These are phyloP conservation scores for Centropus unirufus DNA, from an alignment of 2,113 vertebrate genomes.

Conservation along the genomic window DNA sequence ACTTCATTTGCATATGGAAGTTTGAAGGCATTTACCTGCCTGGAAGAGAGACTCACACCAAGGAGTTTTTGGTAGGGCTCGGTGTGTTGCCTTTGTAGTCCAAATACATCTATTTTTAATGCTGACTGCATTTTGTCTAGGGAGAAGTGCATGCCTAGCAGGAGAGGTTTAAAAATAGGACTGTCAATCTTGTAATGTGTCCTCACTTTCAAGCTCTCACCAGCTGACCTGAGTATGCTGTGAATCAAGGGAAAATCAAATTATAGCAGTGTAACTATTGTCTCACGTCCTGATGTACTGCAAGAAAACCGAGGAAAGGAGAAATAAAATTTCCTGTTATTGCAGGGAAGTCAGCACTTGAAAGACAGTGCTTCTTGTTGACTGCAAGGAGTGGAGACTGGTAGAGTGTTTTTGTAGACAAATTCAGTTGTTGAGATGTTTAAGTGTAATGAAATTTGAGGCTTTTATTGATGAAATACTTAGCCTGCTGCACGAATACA, in stretches of 20 bases:
- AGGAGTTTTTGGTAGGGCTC: neutral
- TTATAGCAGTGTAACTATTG: slow-evolving; percentile 8
- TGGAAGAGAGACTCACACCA: neutral
- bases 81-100: neutral
- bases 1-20: neutral
- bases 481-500: neutral
- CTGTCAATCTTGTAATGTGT: slow-evolving; percentile 27
- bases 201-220: neutral
- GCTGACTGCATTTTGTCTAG: neutral
- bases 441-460: slow-evolving; percentile 48
- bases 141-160: neutral
- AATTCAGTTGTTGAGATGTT: neutral
- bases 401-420: slow-evolving; percentile 39
- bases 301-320: slow-evolving; percentile 7
- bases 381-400: neutral
- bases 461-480: slow-evolving; percentile 46
- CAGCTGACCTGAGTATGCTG: slow-evolving; percentile 4
- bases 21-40: neutral
- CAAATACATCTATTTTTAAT: slow-evolving; percentile 20
- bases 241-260: slow-evolving; percentile 58
- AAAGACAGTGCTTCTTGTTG: slow-evolving; percentile 31
- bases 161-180: slow-evolving; percentile 41
- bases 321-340: slow-evolving; percentile 44
- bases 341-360: slow-evolving; percentile 22
- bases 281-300: slow-evolving; percentile 27